Base-by-base conservation (phyloP, 1,140 invertebrate species). In the Meteorus sp. region DNA sequence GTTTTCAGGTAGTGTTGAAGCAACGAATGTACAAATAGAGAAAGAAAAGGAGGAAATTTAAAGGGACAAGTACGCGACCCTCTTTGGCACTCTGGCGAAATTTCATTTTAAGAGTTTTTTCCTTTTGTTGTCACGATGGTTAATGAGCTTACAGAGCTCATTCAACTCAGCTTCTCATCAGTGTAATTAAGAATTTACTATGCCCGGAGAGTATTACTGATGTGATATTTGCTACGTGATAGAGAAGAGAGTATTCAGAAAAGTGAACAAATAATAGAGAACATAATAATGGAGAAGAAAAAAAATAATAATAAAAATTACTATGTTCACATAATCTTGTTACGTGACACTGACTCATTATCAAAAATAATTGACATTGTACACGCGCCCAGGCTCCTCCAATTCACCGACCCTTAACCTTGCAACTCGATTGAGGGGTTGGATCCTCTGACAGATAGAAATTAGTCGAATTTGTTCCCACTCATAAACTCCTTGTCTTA, bases 271-370 rank as follows among this genome's bases (percentile, higher is more conserved):
- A 7, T 29, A 33, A 25, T 15, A 33, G 17, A 52, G 35, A 33
- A 19, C 11, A 1, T 20, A 4, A 19, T 20, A 17, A 8, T 19
- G 23, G 9, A 51, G 19, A 52, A 13, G 29, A n/a, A n/a, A n/a
- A n/a, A n/a, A n/a, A n/a, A n/a, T n/a, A n/a, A n/a, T n/a, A n/a
- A n/a, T n/a, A n/a, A n/a, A n/a, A n/a, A n/a, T n/a, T n/a, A n/a
- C n/a, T n/a, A n/a, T n/a, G n/a, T n/a, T n/a, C n/a, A n/a, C n/a
- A n/a, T n/a, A n/a, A n/a, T n/a, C n/a, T 19, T 11, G 50, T 37
- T 31, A 52, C 50, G 50, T 52, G 50, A 52, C 35, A 52, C 50
- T 29, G 15, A 35, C 29, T 52, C 27, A 52, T 52, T 52, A 52
- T 2, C 27, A 33, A 4, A 19, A 52, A 52, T 52, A 52, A 52